Evolutionary conservation across 1,140 invertebrate species (phyloP), one percentile per base, ranked within the genome.

Genomic region (Sinella curviseta): DNA sequence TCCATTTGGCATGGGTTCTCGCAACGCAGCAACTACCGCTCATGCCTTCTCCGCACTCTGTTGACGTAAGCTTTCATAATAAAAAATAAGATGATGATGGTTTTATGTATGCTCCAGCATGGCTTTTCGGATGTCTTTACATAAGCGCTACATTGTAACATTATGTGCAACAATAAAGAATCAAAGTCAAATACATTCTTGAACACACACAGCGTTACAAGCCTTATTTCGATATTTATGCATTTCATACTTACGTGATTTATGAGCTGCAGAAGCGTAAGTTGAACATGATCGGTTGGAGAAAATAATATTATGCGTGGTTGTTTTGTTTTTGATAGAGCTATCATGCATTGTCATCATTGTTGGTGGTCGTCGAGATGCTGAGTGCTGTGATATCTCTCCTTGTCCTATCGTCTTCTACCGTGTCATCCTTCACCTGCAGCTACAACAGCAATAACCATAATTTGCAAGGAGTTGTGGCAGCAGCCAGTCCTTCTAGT

Each of bases 1-100:
- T 83, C 73, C 83, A 83, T 82, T 75, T 83, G 26, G 83, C 83
- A 33, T 83, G 79, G 78, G 55, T 82, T 75, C 80, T 83, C 31
- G 78, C 75, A 30, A 39, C 65, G n/a, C 78, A 73, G 26, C 57
- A 81, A 76, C 79, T 81, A 80, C 55, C 24, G 12, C 31, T 33
- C n/a, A 14, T 70, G 31, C 31, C 31, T 31, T 33, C 12, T 14
- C 2, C 65, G 1, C 8, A 31, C 26, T 4, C 65, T 14, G 31
- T 30, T 16, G 65, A 70, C 31, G 65, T 70, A 70, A 70, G 65
- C 31, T 8, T 48, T 17, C 39, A 48, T 17, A 48, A n/a, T n/a
- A n/a, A n/a, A 17, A 48, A 48, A 48, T 48, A 17, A 48, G 4
- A 4, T 8, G 39, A 48, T 17, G 17, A 17, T 48, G 39, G 4